Base-by-base conservation (phyloP, 2,888 invertebrate species). In the Euzetes globulus region DNA sequence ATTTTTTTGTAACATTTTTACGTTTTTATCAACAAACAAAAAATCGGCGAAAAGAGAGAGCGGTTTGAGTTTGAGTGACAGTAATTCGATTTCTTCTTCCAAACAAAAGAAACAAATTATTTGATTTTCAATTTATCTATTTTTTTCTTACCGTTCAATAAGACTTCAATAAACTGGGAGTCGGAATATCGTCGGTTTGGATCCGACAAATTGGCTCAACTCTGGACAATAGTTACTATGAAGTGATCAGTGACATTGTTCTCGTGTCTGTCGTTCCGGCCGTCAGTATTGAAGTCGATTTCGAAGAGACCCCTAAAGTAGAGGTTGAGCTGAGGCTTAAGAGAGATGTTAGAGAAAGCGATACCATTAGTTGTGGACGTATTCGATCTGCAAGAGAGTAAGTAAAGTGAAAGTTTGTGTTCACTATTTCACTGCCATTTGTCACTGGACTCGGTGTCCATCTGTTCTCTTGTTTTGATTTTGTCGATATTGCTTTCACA, bases 231-330 rank as follows among this genome's bases (percentile, higher is more conserved):
- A 60, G 33, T n/a, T 6, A 37, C n/a, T 47, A 55, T 19, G 47
- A 60, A 19, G 45, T 75, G 45, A 33, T 75, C 15, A 74, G 74
- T 74, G 74, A 76, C 52, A 37, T 76, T 7, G 37, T 76, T 17
- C 25, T 72, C 7, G 71, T 76, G 15, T 76, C 76, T 27, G 71
- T 74, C 2, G 72, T 76, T 29, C 76, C 76, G 6, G 72, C 76
- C n/a, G 72, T 76, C 33, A 74, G 74, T n/a, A 76, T 76, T 52
- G 74, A 76, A 68, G 76, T 74, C 15, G 65, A 74, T 52, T 76
- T 76, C 65, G 76, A 74, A 60, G 47, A 55, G 22, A 52, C 72
- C 11, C 76, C 76, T n/a, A 41, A 55, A n/a, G 55, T 76, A 15
- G 76, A 76, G 70, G 50, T 75, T 27, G 73, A 68, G 19, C 50